These are phyloP conservation scores for Megalopta genalis DNA, from an alignment of 1,140 invertebrate genomes.

Conservation along the genomic window DNA sequence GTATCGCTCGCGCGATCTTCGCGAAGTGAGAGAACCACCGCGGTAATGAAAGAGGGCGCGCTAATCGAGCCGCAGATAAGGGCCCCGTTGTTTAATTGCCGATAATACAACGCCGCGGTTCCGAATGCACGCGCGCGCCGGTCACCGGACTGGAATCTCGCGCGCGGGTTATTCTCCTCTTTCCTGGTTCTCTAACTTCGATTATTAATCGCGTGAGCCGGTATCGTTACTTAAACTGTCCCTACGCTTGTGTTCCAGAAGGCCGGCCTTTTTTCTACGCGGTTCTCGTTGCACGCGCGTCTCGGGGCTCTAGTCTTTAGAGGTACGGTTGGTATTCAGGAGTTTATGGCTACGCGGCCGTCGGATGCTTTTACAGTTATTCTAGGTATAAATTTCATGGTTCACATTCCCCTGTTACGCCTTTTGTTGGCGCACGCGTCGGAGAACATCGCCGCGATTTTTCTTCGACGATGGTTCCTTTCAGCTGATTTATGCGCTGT, in stretches of 20 bases:
- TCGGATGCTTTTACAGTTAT: neutral
- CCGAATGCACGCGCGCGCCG: neutral
- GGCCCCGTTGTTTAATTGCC: conserved; percentile 14
- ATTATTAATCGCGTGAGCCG: neutral
- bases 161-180: neutral
- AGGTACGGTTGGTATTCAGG: neutral
- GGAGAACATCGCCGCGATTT: too few relatives aligned
- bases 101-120: neutral
- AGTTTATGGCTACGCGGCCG: neutral
- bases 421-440: neutral
- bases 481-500: too few relatives aligned
- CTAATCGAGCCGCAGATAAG: conserved; percentile 18
- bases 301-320: neutral
- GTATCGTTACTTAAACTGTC: neutral
- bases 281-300: neutral
- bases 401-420: neutral
- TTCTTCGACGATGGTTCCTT: too few relatives aligned
- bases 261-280: neutral
- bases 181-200: neutral
- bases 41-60: neutral
- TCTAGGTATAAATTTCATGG: neutral
- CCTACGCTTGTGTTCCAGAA: neutral
- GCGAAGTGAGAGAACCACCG: conserved; percentile 10
- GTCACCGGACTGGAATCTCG: neutral
- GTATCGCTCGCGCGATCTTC: conserved; percentile 18